Evolutionary conservation across 2,888 invertebrate genomes (phyloP), one percentile per base, ranked within the genome.

Genomic region (Rhingia rostrata): DNA sequence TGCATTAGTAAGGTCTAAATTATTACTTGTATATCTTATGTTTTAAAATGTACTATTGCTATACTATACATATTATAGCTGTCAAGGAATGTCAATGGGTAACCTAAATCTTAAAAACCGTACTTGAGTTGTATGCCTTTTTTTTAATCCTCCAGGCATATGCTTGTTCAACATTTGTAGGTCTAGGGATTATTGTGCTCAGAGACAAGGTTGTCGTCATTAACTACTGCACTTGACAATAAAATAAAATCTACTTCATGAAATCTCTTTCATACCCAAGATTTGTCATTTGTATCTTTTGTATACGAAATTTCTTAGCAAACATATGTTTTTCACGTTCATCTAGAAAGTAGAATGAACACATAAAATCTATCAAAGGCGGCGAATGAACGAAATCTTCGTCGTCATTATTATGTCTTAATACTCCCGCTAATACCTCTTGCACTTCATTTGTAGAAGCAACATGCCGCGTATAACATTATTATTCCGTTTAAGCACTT

Each of bases 401-500:
- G 74, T 78, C 64, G 64, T 22, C 61, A 45, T 74, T 74, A 67
- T 83, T 78, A 67, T 78, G 61, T 64, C 83, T 67, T 84, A 79
- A 84, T 79, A 53, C 74, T 51, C 74, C 69, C 70, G 84, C 74
- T 80, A 84, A 84, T 84, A 70, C 80, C 74, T 75, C 84, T 74
- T 70, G 73, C 79, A 79, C 83, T 83, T 83, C 72, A 79, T 83
- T 79, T 83, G 69, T 79, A 61, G 74, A 84, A 84, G 69, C 84
- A 22, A 22, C 53, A 84, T 80, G 69, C 70, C 75, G 80, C 80
- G 80, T 84, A 84, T 75, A 84, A 84, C 84, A 84, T 84, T 84
- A 80, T 84, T 84, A 84, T 84, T 84, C 84, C 84, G 80, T 84
- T 84, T 80, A 84, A 84, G 84, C 80, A 84, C 84, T 84, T 80